Conservation (phyloP, 2,797 vertebrate species). For the Typhlichthys eigenmanni region DNA sequence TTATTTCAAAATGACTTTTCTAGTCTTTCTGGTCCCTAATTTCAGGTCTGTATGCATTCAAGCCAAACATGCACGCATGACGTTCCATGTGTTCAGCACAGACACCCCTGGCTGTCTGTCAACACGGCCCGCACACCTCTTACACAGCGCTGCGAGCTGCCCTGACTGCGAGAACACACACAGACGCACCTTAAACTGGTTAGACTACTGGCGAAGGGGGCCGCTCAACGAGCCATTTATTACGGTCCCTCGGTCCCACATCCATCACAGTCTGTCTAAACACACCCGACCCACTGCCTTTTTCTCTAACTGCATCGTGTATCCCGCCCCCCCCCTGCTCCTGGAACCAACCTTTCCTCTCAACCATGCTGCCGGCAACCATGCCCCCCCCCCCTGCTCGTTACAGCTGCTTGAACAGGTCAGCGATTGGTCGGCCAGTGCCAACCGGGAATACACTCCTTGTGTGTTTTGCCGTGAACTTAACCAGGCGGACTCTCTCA, state of each 20-base stretch:
- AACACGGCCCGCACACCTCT: too few relatives aligned
- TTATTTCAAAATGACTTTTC: too few relatives aligned
- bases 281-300: constrained; percentile 12
- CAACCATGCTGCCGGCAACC: constrained; percentile 49
- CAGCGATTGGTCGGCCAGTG: constrained; percentile 44
- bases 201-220: constrained; percentile 30
- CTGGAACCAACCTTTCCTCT: constrained; percentile 50
- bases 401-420: constrained; percentile 78
- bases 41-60: too few relatives aligned
- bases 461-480: too few relatives aligned
- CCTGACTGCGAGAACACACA: too few relatives aligned
- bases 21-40: too few relatives aligned
- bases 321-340: constrained; percentile 6
- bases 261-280: constrained; percentile 25
- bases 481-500: too few relatives aligned
- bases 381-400: constrained; percentile 21
- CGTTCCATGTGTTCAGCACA: too few relatives aligned
- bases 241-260: constrained; percentile 26
- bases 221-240: constrained; percentile 29
- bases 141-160: too few relatives aligned
- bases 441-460: constrained; percentile 25
- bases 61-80: too few relatives aligned
- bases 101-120: not conserved
- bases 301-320: constrained; percentile 27
- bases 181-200: constrained; percentile 19